A percentile compares a stretch with the other conserved stretches of the same genome.
Conservation (phyloP, 1,140 invertebrate species). For the Bradysia coprophila region DNA sequence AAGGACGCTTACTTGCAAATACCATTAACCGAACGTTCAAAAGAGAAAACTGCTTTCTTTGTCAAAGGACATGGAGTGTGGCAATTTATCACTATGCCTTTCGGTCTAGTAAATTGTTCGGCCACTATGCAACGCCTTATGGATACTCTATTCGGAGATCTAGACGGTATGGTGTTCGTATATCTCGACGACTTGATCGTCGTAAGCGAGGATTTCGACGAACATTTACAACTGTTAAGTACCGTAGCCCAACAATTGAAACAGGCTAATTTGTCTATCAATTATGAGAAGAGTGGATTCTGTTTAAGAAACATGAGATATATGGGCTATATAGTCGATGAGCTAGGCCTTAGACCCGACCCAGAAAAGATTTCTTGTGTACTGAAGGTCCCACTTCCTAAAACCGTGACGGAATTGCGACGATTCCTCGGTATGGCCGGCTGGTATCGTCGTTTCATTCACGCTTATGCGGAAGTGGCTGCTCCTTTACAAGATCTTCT, state of each 20-base stretch:
- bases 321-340: constrained; percentile 7
- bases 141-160: constrained; percentile 5
- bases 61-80: constrained; percentile 17
- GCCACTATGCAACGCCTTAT: constrained; percentile 27
- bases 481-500: constrained; percentile 14
- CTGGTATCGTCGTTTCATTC: constrained; percentile 21
- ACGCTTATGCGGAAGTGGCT: constrained; percentile 13
- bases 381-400: constrained; percentile 4
- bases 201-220: constrained; percentile 7
- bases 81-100: constrained; percentile 19
- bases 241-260: constrained; percentile 16
- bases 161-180: constrained; percentile 1
- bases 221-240: constrained; percentile 5
- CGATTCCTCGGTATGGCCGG: constrained; percentile 12
- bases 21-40: constrained; percentile 8
- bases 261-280: constrained; percentile 23
- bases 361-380: constrained; percentile 4
- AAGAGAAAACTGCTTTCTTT: constrained; percentile 25
- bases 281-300: constrained; percentile 24
- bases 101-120: constrained; percentile 26
- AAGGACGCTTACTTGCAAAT: constrained; percentile 22
- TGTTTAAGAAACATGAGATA: constrained; percentile 12
- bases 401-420: constrained; percentile 4
- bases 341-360: constrained; percentile 4
- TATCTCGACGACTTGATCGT: constrained; percentile 15